A percentile compares a stretch with the other conserved stretches of the same genome.
These are phyloP conservation scores for Choloepus didactylus DNA, from an alignment of 2,797 vertebrate species.

Conservation along the genomic window DNA sequence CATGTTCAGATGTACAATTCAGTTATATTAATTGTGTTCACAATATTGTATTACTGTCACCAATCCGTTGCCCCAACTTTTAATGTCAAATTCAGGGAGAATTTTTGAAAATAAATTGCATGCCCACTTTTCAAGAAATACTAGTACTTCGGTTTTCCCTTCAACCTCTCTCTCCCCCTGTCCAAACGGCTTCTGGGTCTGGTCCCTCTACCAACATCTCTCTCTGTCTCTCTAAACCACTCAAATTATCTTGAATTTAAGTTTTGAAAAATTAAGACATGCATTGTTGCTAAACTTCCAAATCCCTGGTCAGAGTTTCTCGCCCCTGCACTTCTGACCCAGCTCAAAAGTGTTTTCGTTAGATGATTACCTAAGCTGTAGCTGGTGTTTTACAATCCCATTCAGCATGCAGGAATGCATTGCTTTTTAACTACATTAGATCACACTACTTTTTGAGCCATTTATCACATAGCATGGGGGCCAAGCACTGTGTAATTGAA, in stretches of 20 bases:
- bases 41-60: no score
- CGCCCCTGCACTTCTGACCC: not conserved
- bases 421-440: slow-evolving; percentile 52
- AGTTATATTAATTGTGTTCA: no score
- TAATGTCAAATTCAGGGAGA: not conserved
- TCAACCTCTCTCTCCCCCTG: not conserved
- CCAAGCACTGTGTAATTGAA: slow-evolving; percentile 43
- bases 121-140: not conserved
- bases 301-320: not conserved
- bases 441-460: slow-evolving; percentile 31
- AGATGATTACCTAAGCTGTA: not conserved
- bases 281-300: not conserved
- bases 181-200: not conserved
- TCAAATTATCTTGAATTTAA: slow-evolving; percentile 45
- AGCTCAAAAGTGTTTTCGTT: slow-evolving; percentile 51
- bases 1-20: no score
- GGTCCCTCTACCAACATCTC: not conserved
- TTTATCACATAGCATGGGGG: slow-evolving; percentile 45
- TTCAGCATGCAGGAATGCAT: slow-evolving; percentile 29
- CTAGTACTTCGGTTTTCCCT: not conserved
- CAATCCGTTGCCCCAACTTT: not conserved
- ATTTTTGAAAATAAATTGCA: not conserved
- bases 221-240: not conserved
- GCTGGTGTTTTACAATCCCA: slow-evolving; percentile 10
- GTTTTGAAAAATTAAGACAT: slow-evolving; percentile 10